Base-by-base conservation (phyloP, 1,140 invertebrate species). In the Drosophila pandora region DNA sequence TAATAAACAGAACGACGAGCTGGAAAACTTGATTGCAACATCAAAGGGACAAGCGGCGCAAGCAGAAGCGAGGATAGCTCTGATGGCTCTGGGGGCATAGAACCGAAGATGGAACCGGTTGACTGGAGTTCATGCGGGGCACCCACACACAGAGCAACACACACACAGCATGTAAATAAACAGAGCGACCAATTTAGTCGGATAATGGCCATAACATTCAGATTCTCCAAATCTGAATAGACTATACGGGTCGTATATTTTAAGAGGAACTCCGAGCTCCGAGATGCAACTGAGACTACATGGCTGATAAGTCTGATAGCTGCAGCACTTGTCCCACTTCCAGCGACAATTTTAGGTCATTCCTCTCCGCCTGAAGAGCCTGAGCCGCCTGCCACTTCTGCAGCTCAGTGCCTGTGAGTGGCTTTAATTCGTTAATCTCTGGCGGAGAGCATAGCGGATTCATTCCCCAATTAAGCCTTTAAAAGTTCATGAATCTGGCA, bases 311-410 rank as follows among this genome's bases (percentile, higher is more conserved):
- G 17, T 52, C 13, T 37, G 34, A 23, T 52, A 52, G 67, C 65
- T 61, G 43, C 52, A 41, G 43, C 45, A 58, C 70, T 56, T 76
- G 73, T 61, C 78, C 78, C 82, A 85, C 87, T 87, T 82, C 50
- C 34, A 65, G 75, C 75, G 64, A 53, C 56, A 82, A 78, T 85
- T 85, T 82, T 85, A 69, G 82, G 82, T 85, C 82, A 53, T 85
- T 85, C 82, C 78, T 17, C 17, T 17, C 17, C 17, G 17, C 17
- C 1, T 17, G 17, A 17, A 17, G 17, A 17, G 17, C 17, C 17
- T 17, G 17, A 17, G 17, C 17, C 17, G 17, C 17, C 17, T 17
- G 17, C 0, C 17, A 17, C 17, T 17, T 17, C 17, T 17, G 17
- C 17, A 17, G 54, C 75, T 72, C 59, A 62, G 55, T 79, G 63